Base-by-base conservation (phyloP, 2,888 invertebrate species). In the Chromoteleia sp. region DNA sequence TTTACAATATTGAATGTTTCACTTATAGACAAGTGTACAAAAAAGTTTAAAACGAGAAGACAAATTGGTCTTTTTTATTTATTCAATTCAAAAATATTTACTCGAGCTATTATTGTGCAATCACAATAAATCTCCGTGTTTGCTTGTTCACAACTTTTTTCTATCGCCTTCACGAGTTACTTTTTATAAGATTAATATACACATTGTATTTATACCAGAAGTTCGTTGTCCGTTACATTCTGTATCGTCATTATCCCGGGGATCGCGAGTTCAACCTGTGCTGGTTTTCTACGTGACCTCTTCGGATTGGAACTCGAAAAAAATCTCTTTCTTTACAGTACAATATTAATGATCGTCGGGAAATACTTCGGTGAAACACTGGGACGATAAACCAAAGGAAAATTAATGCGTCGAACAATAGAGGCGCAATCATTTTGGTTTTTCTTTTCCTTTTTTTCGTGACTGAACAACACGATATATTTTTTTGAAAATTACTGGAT, bases 191-290 rank as follows among this genome's bases (percentile, higher is more conserved):
- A 68, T 76, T 68, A 68, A 76, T 68, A 61, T 33, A 61, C 59
- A 67, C 50, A 56, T 61, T 68, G 59, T 43, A 56, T 65, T 52
- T 63, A 50, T 45, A 36, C 63, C 74, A 65, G 74, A 61, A 68
- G 59, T 76, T 68, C 61, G 52, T 76, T 76, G 59, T 76, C 67
- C 75, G 59, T 76, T 76, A 58, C 50, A 59, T 67, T 68, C 52
- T 59, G 75, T 76, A 59, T 68, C 67, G 59, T 76, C 75, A 76
- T 68, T 67, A 73, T 59, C 61, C 43, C 17, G 21, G 30, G 61
- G 73, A 61, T 74, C 45, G 45, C 74, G 56, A 5, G 63, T 63
- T 63, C 63, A 63, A 74, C 63, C 52, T 73, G 61, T 61, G 65
- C 65, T 39, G 25, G 50, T 50, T 65, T 65, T 65, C 65, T 25